Percentiles rank a stretch among this genome's conserved stretches.
phyloP scores from a whole-genome alignment of 2,113 vertebrate genomes.

The Zootoca vivipara region DNA sequence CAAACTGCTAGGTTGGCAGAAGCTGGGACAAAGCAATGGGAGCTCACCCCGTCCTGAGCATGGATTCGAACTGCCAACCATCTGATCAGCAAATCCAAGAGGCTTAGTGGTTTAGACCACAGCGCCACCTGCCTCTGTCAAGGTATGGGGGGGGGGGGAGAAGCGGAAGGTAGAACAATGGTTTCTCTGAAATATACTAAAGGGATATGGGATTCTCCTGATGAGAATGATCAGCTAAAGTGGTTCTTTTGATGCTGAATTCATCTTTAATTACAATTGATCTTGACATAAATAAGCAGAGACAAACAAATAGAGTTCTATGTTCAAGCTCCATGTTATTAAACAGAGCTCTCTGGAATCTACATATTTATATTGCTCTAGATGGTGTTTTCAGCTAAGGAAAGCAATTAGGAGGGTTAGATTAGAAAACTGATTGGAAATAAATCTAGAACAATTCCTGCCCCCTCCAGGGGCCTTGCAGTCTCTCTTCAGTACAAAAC shows the following conservation, averaged over 20 bases:
- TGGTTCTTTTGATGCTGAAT: constrained; percentile 52
- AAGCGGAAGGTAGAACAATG: constrained; percentile 31
- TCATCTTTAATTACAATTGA: constrained; percentile 74
- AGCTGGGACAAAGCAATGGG: too few species aligned
- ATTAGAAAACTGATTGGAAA: constrained; percentile 66
- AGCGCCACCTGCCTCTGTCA: too few species aligned
- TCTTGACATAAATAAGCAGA: constrained; percentile 71
- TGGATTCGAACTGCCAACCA: too few species aligned
- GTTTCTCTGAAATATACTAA: constrained; percentile 48
- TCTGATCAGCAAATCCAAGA: too few species aligned
- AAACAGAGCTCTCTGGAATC: constrained; percentile 61
- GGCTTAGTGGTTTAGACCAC: too few species aligned
- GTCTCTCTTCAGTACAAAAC: too few species aligned
- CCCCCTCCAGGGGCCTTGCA: too few species aligned
- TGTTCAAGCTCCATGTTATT: constrained; percentile 63
- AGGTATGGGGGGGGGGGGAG: background rate
- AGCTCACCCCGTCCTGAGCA: too few species aligned
- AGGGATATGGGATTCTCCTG: constrained; percentile 54
- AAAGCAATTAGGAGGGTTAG: constrained; percentile 66
- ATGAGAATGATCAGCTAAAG: constrained; percentile 65
- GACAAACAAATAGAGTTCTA: constrained; percentile 67
- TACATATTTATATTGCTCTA: constrained; percentile 62
- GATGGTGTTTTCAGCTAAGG: constrained; percentile 59
- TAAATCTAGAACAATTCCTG: constrained; percentile 54
- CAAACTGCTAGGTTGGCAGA: too few species aligned